Evolutionary conservation across 2,113 vertebrate genomes (phyloP).

Genomic region (Mustela lutreola): DNA sequence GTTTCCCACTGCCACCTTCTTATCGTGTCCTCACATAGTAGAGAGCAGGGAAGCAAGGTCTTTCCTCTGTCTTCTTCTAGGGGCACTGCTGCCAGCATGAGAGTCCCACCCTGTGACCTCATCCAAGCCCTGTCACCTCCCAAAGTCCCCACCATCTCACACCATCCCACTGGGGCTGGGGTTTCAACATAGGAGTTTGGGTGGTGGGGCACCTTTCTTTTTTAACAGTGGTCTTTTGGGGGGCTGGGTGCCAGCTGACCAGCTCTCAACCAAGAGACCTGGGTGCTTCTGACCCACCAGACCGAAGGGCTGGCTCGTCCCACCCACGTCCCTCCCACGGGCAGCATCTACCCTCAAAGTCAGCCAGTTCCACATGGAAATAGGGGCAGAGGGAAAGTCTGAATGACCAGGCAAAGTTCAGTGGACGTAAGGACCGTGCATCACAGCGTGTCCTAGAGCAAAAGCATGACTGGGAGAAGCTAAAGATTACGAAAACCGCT

Average conservation of each 20-base stretch:
- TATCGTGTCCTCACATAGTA: not conserved
- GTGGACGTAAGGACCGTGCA: not conserved
- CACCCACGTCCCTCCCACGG: not conserved
- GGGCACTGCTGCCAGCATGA: accelerated
- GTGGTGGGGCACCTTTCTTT: not conserved
- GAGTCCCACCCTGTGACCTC: not conserved
- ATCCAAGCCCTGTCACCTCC: not conserved
- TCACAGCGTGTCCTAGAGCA: not conserved
- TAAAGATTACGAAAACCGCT: not conserved
- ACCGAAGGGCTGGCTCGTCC: no score
- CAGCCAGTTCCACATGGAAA: accelerated
- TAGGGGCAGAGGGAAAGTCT: not conserved
- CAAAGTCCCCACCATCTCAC: not conserved
- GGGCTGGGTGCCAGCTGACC: not conserved
- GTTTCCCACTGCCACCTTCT: not conserved
- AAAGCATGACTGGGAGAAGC: not conserved
- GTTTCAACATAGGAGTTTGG: not conserved
- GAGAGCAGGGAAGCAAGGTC: not conserved
- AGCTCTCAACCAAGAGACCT: not conserved
- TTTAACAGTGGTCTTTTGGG: not conserved
- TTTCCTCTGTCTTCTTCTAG: not conserved
- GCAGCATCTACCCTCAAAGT: not conserved
- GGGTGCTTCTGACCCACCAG: not conserved
- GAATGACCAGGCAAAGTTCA: not conserved
- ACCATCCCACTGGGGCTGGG: not conserved